A percentile compares a stretch with the other conserved stretches of the same genome.
These are phyloP conservation scores for Arrhamphus sclerolepis DNA, from an alignment of 2,797 vertebrate genomes.

Conservation along the genomic window DNA sequence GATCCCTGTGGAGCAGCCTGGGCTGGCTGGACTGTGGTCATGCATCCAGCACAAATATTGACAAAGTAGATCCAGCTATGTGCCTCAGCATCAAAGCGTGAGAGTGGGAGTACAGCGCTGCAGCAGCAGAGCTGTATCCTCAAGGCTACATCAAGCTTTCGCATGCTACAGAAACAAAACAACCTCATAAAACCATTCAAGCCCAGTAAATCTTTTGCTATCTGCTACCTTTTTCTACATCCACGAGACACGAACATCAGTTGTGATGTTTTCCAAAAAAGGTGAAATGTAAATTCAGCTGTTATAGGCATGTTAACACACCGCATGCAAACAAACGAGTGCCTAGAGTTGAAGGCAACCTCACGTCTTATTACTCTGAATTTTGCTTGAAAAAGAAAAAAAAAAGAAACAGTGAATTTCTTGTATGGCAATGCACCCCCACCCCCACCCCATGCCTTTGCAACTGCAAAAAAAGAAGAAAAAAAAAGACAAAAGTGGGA, in stretches of 20 bases:
- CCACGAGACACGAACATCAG: constrained; percentile 24
- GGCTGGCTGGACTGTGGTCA: constrained; percentile 48
- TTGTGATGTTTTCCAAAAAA: constrained; percentile 34
- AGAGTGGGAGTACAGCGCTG: constrained; percentile 50
- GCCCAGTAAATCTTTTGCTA: constrained; percentile 56
- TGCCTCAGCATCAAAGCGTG: constrained; percentile 75
- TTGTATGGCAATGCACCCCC: constrained; percentile 40
- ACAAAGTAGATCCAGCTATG: constrained; percentile 63
- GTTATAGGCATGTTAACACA: constrained; percentile 69
- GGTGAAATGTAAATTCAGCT: constrained; percentile 32
- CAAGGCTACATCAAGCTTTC: constrained; percentile 56
- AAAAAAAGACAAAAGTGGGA: neutral
- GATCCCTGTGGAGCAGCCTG: constrained; percentile 48
- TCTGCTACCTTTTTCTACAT: constrained; percentile 62
- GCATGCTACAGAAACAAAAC: constrained; percentile 72
- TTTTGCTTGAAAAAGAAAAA: constrained; percentile 24
- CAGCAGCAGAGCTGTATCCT: constrained; percentile 46
- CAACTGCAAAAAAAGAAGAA: constrained; percentile 27
- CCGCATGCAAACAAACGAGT: constrained; percentile 72
- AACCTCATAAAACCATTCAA: constrained; percentile 68
- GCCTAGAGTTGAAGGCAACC: constrained; percentile 67
- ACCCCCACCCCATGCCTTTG: constrained; percentile 40
- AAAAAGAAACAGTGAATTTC: constrained; percentile 22
- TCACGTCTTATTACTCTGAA: constrained; percentile 55
- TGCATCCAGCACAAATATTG: constrained; percentile 55